Base-by-base conservation (phyloP, 2,888 invertebrate genomes). In the Drosophila diplacantha region DNA sequence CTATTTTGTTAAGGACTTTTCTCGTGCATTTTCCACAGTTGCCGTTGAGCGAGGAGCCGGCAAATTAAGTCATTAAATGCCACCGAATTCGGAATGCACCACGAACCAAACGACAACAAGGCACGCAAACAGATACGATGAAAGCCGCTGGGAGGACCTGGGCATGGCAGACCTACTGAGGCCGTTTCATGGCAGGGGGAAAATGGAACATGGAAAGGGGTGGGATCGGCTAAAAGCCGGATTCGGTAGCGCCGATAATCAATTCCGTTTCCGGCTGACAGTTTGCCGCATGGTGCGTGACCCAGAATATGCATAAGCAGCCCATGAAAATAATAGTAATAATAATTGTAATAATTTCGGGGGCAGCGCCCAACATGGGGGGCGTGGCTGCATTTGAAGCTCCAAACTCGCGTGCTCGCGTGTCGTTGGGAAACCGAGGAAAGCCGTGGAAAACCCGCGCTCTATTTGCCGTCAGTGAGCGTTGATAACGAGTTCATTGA, bases 401-500 rank as follows among this genome's bases (percentile, higher is more conserved):
- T 60, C 41, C 41, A 8, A 29, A n/a, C 12, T 50, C 32, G 66
- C 49, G 69, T 69, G 67, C 74, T 61, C 31, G 60, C 61, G 51
- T 61, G 61, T 43, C 43, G 35, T 50, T 39, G 24, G 41, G 14
- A 24, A 41, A 41, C 9, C 41, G 41, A 24, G 11, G 26, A 35
- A 41, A 52, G 5, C 22, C 22, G 22, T 38, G 60, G 49, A 44
- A 58, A 65, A 69, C 18, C 34, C 37, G 16, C 11, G 54, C 41
- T 49, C 63, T 67, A 81, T 77, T 81, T 67, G 72, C 44, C 9
- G 41, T 26, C 53, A 20, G 38, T 16, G 20, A 38, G 52, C 32
- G 60, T 47, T 68, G 77, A 82, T 82, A 82, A 77, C 72, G 77
- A 82, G 81, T 76, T 79, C 74, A 79, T 69, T 75, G 74, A 73